Evolutionary conservation across 2,113 vertebrate genomes (phyloP).

Genomic region (Ophthalmolycus amberensis): DNA sequence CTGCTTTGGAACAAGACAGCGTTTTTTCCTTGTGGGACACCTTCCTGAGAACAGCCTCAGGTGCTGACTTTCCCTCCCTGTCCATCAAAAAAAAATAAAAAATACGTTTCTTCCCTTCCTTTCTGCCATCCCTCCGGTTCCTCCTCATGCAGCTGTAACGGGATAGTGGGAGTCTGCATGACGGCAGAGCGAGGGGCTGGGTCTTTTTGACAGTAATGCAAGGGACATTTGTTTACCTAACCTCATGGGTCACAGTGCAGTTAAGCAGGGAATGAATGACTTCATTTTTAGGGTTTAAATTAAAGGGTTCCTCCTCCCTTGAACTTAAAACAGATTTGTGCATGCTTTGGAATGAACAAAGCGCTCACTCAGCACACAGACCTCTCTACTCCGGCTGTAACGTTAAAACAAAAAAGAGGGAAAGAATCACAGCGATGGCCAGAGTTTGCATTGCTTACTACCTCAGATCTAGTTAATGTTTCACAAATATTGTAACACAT

Average conservation of each 20-base stretch:
- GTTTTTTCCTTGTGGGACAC: slow-evolving; percentile 67
- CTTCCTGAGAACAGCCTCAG: slow-evolving; percentile 75
- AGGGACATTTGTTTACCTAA: slow-evolving; percentile 82
- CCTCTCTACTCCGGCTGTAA: slow-evolving; percentile 50
- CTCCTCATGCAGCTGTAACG: slow-evolving; percentile 62
- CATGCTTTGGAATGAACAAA: slow-evolving; percentile 78
- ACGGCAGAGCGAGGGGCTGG: slow-evolving; percentile 69
- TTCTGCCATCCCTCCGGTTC: slow-evolving; percentile 38
- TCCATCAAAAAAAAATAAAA: slow-evolving; percentile 18
- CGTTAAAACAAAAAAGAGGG: slow-evolving; percentile 57
- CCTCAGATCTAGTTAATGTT: slow-evolving; percentile 40
- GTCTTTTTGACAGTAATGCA: slow-evolving; percentile 78
- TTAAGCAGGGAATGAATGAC: slow-evolving; percentile 82
- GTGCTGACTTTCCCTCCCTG: slow-evolving; percentile 64
- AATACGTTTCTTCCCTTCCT: slow-evolving; percentile 35
- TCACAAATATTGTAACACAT: slow-evolving; percentile 49
- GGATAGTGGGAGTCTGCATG: slow-evolving; percentile 77
- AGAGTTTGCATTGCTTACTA: slow-evolving; percentile 32
- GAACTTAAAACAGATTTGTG: slow-evolving; percentile 82
- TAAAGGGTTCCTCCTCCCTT: slow-evolving; percentile 83
- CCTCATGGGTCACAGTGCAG: slow-evolving; percentile 76
- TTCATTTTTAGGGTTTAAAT: slow-evolving; percentile 83
- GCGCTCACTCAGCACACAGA: slow-evolving; percentile 58
- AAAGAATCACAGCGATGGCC: slow-evolving; percentile 53
- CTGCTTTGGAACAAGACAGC: slow-evolving; percentile 53